A percentile compares a stretch with the other conserved stretches of the same genome.
Conservation (phyloP, 2,797 vertebrate genomes). For the Choloepus didactylus region DNA sequence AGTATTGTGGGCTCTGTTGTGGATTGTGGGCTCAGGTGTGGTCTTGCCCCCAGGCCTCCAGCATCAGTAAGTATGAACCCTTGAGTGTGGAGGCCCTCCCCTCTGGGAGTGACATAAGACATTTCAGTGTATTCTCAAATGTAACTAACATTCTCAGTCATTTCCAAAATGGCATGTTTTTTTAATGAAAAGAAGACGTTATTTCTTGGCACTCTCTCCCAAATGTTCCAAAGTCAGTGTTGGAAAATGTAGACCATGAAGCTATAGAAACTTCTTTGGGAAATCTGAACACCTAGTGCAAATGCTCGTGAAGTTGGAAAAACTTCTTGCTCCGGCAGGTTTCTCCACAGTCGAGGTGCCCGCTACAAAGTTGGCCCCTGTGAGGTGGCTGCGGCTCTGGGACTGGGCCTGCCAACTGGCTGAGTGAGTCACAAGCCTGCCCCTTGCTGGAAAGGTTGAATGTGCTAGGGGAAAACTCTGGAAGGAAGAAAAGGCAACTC, state of each 20-base stretch:
- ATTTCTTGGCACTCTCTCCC: conserved; percentile 57
- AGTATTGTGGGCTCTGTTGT: neutral
- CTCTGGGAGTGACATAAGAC: neutral
- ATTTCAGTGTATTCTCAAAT: conserved; percentile 30
- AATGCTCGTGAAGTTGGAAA: conserved; percentile 39
- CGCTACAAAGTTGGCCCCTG: conserved; percentile 67
- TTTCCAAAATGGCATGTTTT: conserved; percentile 34
- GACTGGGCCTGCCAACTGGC: neutral
- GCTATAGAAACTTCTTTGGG: conserved; percentile 50
- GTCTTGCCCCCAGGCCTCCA: neutral
- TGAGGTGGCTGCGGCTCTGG: neutral
- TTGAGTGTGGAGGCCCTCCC: neutral
- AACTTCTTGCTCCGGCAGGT: neutral
- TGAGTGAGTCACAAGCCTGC: conserved; percentile 26
- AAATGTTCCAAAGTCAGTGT: conserved; percentile 37
- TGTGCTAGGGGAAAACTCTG: conserved; percentile 4
- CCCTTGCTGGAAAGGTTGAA: conserved; percentile 47
- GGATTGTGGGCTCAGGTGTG: neutral
- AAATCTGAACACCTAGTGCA: conserved; percentile 45
- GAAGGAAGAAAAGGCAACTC: conserved; percentile 45
- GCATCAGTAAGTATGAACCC: neutral
- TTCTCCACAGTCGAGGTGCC: conserved; percentile 47
- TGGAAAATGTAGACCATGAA: conserved; percentile 58
- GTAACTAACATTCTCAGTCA: neutral
- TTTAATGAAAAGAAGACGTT: neutral